A percentile compares a stretch with the other conserved stretches of the same genome.
phyloP scores from a whole-genome alignment of 2,113 vertebrate species.

The Pithys albifrons region DNA sequence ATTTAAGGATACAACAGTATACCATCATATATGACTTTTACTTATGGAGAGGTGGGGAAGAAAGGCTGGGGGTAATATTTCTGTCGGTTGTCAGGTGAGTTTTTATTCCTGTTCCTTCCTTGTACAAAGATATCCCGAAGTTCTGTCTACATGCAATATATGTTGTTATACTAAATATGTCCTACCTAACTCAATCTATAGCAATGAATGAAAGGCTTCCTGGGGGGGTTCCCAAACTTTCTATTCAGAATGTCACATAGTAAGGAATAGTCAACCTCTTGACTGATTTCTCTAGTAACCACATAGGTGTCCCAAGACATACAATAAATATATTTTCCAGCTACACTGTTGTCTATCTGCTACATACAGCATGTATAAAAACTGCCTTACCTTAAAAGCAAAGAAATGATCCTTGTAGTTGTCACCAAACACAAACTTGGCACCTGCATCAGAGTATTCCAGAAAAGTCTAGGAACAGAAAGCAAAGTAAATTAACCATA shows the following conservation, averaged over 20 bases:
- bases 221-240: not conserved
- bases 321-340: not conserved
- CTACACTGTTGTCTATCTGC: not conserved
- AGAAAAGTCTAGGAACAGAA: slow-evolving; percentile 77
- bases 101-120: not conserved
- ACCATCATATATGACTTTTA: not conserved
- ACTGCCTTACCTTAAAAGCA: slow-evolving; percentile 82
- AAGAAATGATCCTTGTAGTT: slow-evolving; percentile 84
- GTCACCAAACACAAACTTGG: slow-evolving; percentile 84
- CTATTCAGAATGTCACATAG: not conserved
- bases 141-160: not conserved
- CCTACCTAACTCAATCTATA: not conserved
- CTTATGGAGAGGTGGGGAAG: not conserved
- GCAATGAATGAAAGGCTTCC: not conserved
- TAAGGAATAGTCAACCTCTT: not conserved
- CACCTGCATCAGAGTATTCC: slow-evolving; percentile 78
- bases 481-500: not conserved
- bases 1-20: not conserved
- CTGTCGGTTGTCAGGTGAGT: not conserved
- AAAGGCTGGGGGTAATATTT: not conserved
- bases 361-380: not conserved
- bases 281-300: not conserved
- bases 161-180: not conserved
- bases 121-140: not conserved
- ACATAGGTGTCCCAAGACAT: not conserved